These are phyloP conservation scores for Microchirus variegatus DNA, from an alignment of 2,797 vertebrate species.

Conservation along the genomic window DNA sequence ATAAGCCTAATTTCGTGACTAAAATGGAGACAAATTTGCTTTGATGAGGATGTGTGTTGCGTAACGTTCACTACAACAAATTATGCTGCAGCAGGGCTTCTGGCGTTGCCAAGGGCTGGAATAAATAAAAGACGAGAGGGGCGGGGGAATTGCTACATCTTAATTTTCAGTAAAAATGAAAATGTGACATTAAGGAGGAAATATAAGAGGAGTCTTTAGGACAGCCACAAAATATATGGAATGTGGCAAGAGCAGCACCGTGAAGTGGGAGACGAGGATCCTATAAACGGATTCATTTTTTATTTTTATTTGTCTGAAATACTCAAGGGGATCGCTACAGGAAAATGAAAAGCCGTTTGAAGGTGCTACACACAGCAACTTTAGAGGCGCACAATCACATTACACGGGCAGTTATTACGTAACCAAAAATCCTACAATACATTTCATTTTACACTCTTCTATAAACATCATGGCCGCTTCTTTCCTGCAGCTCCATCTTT, in stretches of 20 bases:
- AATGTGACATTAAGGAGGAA: not conserved
- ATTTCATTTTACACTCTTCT: conserved; percentile 20
- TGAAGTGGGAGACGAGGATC: not conserved
- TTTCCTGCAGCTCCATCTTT: conserved; percentile 20
- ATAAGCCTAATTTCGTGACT: no score
- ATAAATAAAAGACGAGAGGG: not conserved
- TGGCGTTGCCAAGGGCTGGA: conserved; percentile 15
- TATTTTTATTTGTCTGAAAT: not conserved
- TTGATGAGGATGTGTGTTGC: not conserved
- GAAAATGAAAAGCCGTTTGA: conserved; percentile 20
- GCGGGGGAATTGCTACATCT: not conserved
- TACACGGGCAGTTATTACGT: conserved; percentile 32
- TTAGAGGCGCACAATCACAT: conserved; percentile 28
- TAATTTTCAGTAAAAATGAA: conserved; percentile 22
- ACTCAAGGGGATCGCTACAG: conserved; percentile 3
- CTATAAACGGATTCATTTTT: not conserved
- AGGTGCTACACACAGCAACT: conserved; percentile 24
- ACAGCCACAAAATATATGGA: conserved; percentile 3
- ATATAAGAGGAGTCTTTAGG: not conserved
- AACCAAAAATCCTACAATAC: conserved; percentile 15
- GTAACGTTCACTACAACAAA: no score
- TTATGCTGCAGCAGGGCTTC: conserved; percentile 16
- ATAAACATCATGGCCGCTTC: conserved; percentile 19
- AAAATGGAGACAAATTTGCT: no score
- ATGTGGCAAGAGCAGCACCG: not conserved